Evolutionary conservation across 1,140 invertebrate species (phyloP).

Genomic region (Plectrocnemia conspersa): DNA sequence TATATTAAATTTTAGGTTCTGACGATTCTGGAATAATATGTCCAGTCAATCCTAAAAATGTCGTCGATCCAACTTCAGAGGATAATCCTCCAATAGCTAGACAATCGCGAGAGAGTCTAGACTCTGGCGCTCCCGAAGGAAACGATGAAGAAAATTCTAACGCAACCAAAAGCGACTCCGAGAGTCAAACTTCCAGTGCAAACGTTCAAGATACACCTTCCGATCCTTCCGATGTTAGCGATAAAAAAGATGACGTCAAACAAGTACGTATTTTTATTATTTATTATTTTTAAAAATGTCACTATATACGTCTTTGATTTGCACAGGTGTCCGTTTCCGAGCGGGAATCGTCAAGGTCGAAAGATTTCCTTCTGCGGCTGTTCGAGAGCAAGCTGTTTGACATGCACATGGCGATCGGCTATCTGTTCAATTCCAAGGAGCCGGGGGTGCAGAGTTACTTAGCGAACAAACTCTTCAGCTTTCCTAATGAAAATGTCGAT

Average conservation of each 20-base stretch:
- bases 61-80: background rate
- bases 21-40: constrained; percentile 82
- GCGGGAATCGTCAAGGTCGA: constrained; percentile 39
- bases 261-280: constrained; percentile 9
- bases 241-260: background rate
- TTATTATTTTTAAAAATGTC: background rate
- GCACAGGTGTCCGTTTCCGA: background rate
- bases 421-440: constrained; percentile 98
- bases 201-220: background rate
- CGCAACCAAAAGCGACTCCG: constrained; percentile 27
- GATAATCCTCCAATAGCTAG: constrained; percentile 39
- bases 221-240: background rate
- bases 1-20: constrained; percentile 56
- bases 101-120: constrained; percentile 64
- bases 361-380: constrained; percentile 70
- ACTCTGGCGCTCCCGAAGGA: constrained; percentile 60
- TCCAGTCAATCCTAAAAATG: constrained; percentile 40
- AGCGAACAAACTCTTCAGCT: constrained; percentile 95
- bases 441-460: constrained; percentile 94
- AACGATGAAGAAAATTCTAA: constrained; percentile 48
- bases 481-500: constrained; percentile 86
- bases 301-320: background rate
- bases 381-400: constrained; percentile 97
- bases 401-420: constrained; percentile 95
- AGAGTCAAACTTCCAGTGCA: background rate